Conservation (phyloP, 2,797 vertebrate genomes). For the Stomatorhinus walkeri region DNA sequence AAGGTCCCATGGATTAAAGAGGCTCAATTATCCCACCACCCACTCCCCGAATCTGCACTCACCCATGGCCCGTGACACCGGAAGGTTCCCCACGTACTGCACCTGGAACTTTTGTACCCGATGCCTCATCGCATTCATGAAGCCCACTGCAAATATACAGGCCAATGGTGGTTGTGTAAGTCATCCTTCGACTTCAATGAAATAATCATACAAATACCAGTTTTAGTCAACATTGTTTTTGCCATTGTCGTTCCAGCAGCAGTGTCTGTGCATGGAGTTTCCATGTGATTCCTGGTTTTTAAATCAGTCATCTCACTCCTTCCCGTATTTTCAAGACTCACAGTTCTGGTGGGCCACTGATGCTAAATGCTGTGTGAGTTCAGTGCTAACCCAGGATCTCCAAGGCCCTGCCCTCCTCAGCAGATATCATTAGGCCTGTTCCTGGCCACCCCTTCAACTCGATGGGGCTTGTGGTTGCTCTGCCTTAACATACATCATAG, state of each 20-base stretch:
- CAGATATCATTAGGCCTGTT: neutral
- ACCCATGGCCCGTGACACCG: slow-evolving; percentile 88
- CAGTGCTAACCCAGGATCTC: neutral
- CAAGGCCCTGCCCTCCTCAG: neutral
- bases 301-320: neutral
- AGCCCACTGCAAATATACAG: slow-evolving; percentile 60
- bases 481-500: neutral
- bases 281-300: neutral
- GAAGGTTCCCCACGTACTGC: slow-evolving; percentile 78
- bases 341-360: neutral
- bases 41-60: slow-evolving; percentile 31
- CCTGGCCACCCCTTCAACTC: neutral
- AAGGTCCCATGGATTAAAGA: neutral
- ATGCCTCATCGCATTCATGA: slow-evolving; percentile 74
- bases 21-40: neutral
- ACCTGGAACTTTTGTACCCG: slow-evolving; percentile 82
- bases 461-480: neutral
- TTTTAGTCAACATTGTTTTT: neutral
- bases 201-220: neutral
- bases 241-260: neutral
- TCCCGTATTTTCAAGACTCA: neutral
- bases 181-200: neutral
- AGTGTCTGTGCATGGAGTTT: neutral
- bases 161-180: neutral
- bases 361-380: neutral